A percentile compares a stretch with the other conserved stretches of the same genome.
phyloP scores from a whole-genome alignment of 2,888 invertebrate genomes.

The Pinctada fucata region DNA sequence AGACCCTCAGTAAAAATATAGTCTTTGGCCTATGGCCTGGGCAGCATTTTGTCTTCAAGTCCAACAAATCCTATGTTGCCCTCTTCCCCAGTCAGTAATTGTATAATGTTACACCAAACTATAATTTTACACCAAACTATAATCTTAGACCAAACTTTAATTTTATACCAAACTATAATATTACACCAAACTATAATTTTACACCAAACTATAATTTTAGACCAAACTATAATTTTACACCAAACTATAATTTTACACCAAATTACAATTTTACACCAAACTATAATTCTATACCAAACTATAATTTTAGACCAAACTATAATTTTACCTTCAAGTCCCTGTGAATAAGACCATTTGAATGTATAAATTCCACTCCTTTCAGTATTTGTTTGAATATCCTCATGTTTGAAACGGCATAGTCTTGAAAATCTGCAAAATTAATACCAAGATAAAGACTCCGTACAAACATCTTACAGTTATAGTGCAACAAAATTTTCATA shows the following conservation, averaged over 20 bases:
- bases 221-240: background rate
- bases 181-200: background rate
- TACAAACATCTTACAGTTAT: too few relatives aligned
- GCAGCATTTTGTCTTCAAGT: too few relatives aligned
- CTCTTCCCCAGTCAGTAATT: too few relatives aligned
- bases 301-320: background rate
- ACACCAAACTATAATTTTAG: background rate
- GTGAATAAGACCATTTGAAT: constrained; percentile 86
- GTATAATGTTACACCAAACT: background rate
- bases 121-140: background rate
- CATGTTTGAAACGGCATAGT: constrained; percentile 54
- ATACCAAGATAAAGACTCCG: background rate
- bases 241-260: constrained; percentile 61
- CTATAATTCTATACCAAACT: background rate
- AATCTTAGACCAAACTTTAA: background rate
- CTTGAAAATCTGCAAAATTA: constrained; percentile 44
- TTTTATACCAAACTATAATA: too few relatives aligned
- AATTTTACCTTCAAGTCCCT: constrained; percentile 82
- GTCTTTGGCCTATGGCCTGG: too few relatives aligned
- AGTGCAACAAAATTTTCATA: too few relatives aligned
- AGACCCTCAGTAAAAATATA: too few relatives aligned
- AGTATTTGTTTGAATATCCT: constrained; percentile 85
- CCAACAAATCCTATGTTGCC: too few relatives aligned
- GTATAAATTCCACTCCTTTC: constrained; percentile 87
- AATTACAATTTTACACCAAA: constrained; percentile 7